These are phyloP conservation scores for Spinibarbus caldwelli DNA, from an alignment of 2,797 vertebrate species.

Conservation along the genomic window DNA sequence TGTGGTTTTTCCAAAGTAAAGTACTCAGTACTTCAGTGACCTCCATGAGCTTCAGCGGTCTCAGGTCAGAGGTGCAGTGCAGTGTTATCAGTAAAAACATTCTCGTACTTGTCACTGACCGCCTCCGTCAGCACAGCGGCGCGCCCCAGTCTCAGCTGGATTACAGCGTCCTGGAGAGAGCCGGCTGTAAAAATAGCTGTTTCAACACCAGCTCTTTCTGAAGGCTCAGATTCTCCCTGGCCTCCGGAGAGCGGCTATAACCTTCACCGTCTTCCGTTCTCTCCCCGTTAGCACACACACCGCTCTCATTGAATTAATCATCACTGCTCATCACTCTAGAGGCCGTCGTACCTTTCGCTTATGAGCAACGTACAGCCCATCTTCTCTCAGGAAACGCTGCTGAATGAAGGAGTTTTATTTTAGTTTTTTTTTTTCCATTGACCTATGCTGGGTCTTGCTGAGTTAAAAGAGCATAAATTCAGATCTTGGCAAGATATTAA, in stretches of 20 bases:
- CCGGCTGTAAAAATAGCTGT: constrained; percentile 51
- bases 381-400: constrained; percentile 2
- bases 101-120: constrained; percentile 25
- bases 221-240: constrained; percentile 48
- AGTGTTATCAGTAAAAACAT: constrained; percentile 41
- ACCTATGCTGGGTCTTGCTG: neutral
- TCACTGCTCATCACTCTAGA: constrained; percentile 23
- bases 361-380: neutral
- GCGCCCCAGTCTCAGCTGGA: constrained; percentile 41
- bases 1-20: neutral
- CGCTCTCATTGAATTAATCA: constrained; percentile 40
- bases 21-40: neutral
- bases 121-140: constrained; percentile 47
- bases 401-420: neutral
- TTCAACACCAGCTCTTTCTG: constrained; percentile 48
- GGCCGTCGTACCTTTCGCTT: constrained; percentile 11
- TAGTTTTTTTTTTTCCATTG: neutral
- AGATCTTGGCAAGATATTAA: neutral
- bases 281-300: constrained; percentile 6
- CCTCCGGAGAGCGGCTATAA: constrained; percentile 44
- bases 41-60: constrained; percentile 14
- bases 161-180: constrained; percentile 45
- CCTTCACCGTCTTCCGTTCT: constrained; percentile 35
- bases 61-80: constrained; percentile 39
- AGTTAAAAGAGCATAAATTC: neutral